These are phyloP conservation scores for Enteromius paludinosus DNA, from an alignment of 2,797 vertebrate species.

Conservation along the genomic window DNA sequence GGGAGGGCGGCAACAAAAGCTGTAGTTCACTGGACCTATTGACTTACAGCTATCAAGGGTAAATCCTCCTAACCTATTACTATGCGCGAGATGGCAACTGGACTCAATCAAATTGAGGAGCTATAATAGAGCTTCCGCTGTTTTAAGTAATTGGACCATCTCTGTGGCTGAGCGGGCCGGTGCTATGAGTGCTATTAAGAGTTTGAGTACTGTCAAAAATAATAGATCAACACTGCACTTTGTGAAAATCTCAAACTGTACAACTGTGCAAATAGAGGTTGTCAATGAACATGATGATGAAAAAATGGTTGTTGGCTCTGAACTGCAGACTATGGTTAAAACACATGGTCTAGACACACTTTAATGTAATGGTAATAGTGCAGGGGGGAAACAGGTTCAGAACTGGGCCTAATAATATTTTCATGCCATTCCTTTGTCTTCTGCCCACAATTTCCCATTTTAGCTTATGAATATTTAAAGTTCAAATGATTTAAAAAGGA, in stretches of 20 bases:
- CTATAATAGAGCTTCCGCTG: constrained; percentile 13
- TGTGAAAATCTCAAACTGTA: neutral
- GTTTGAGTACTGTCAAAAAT: constrained; percentile 13
- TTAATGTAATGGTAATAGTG: no score
- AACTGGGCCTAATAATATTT: neutral
- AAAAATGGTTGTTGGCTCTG: neutral
- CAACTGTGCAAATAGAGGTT: neutral
- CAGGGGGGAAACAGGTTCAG: neutral
- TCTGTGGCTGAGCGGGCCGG: neutral
- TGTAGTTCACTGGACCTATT: constrained; percentile 38
- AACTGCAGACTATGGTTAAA: neutral
- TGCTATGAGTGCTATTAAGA: constrained; percentile 6
- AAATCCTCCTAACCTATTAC: constrained; percentile 22
- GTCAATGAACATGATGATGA: neutral
- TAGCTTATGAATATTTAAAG: no score
- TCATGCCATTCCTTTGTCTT: neutral
- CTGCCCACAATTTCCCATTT: neutral
- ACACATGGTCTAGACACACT: neutral
- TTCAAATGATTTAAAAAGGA: neutral
- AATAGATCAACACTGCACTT: constrained; percentile 23
- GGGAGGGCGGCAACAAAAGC: constrained; percentile 22
- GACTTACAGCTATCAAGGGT: constrained; percentile 21
- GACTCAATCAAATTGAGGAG: constrained; percentile 23
- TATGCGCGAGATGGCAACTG: constrained; percentile 15
- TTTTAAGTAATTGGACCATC: constrained; percentile 20